Percentiles rank a stretch among this genome's conserved stretches.
Evolutionary conservation across 2,113 vertebrate genomes (phyloP).

Genomic region (Sterrhoptilus dennistouni): DNA sequence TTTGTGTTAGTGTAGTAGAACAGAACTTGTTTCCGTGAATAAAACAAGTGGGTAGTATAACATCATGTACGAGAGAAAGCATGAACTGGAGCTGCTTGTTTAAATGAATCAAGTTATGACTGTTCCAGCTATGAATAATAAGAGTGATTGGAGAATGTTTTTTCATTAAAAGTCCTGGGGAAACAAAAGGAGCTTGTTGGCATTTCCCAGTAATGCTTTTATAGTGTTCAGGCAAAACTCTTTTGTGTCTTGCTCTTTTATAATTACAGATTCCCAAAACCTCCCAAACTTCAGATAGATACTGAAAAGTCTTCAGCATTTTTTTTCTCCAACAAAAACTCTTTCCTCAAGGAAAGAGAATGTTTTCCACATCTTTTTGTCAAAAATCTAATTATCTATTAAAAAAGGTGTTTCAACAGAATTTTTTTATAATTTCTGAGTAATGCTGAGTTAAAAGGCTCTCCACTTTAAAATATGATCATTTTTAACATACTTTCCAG

Average conservation of each 20-base stretch:
- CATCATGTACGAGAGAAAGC: not conserved
- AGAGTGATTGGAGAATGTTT: not conserved
- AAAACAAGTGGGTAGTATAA: conserved; percentile 1
- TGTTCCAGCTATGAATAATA: conserved; percentile 3
- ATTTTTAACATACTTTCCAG: not conserved
- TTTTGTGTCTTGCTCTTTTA: not conserved
- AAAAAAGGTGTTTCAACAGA: not conserved
- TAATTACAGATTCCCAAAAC: not conserved
- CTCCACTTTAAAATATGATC: not conserved
- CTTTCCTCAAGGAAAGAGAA: not conserved
- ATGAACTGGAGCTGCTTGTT: not conserved
- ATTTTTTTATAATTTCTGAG: not conserved
- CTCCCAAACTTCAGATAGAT: not conserved
- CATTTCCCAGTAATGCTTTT: not conserved
- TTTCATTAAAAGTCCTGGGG: not conserved
- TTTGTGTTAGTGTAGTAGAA: not conserved
- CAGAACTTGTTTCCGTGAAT: conserved; percentile 10
- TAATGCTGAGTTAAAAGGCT: not conserved
- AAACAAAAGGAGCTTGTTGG: not conserved
- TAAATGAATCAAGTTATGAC: not conserved
- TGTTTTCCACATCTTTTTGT: not conserved
- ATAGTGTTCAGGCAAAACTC: not conserved
- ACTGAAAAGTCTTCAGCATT: not conserved
- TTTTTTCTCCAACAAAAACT: not conserved
- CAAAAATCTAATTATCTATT: conserved; percentile 6